Percentiles rank a stretch among this genome's conserved stretches.
Evolutionary conservation across 1,140 invertebrate genomes (phyloP).

Genomic region (Nixonia krombeini): DNA sequence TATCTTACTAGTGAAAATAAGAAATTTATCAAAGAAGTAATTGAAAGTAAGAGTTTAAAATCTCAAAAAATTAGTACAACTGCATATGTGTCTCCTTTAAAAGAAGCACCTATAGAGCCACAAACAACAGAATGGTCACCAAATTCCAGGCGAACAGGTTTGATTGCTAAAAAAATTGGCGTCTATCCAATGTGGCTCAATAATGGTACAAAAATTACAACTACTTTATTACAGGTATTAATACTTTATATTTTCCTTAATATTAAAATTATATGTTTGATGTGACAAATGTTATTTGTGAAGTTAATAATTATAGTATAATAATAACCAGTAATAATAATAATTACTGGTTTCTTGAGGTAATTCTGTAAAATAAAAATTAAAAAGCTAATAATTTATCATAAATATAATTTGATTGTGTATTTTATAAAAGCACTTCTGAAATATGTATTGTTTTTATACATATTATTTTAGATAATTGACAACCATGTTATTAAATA

Average conservation of each 20-base stretch:
- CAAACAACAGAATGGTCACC: slow-evolving; percentile 75
- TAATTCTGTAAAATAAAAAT: too few species aligned
- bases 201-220: slow-evolving; percentile 82
- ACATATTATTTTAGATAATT: slow-evolving; percentile 79
- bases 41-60: slow-evolving; percentile 77
- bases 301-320: too few species aligned
- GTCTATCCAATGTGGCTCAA: slow-evolving; percentile 93
- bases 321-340: not conserved
- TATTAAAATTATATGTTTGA: not conserved
- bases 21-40: slow-evolving; percentile 85
- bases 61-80: slow-evolving; percentile 63
- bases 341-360: too few species aligned
- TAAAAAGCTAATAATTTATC: too few species aligned
- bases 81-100: slow-evolving; percentile 66
- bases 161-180: slow-evolving; percentile 95
- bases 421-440: too few species aligned
- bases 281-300: not conserved
- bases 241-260: not conserved
- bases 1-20: slow-evolving; percentile 84
- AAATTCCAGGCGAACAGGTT: slow-evolving; percentile 80
- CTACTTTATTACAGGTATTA: slow-evolving; percentile 89
- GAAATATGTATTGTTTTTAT: too few species aligned
- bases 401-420: too few species aligned
- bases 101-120: slow-evolving; percentile 73
- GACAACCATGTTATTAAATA: slow-evolving; percentile 98